phyloP scores from a whole-genome alignment of 2,888 invertebrate genomes.

The Litoditis marina region DNA sequence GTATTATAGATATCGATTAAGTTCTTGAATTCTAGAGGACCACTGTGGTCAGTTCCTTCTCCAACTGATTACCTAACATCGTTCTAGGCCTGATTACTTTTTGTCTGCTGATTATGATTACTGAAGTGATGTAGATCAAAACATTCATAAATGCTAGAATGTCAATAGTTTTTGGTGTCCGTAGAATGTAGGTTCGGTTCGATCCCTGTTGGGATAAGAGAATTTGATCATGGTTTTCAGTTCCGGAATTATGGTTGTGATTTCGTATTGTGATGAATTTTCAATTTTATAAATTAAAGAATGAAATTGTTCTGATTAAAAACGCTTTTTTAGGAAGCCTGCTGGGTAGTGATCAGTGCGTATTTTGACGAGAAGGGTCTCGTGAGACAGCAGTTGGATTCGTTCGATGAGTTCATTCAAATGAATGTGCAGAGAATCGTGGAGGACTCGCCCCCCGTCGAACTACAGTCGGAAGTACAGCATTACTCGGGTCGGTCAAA shows the following conservation, averaged over 20 bases:
- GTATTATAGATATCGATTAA: too few species aligned
- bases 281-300: neutral
- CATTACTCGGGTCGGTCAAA: slow-evolving; percentile 79
- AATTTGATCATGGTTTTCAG: too few species aligned
- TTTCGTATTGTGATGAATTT: neutral
- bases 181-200: neutral
- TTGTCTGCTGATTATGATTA: too few species aligned
- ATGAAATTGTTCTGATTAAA: too few species aligned
- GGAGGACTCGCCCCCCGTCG: slow-evolving; percentile 96
- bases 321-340: slow-evolving; percentile 71
- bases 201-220: too few species aligned
- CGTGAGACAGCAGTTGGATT: slow-evolving; percentile 96
- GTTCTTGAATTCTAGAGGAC: too few species aligned
- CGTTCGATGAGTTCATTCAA: slow-evolving; percentile 98
- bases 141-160: too few species aligned
- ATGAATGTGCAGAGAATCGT: slow-evolving; percentile 99
- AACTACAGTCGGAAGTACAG: slow-evolving; percentile 90
- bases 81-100: too few species aligned
- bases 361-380: slow-evolving; percentile 99
- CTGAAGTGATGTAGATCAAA: too few species aligned
- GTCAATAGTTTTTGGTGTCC: too few species aligned
- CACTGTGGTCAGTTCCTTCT: too few species aligned
- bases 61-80: too few species aligned
- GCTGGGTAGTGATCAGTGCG: slow-evolving; percentile 99
- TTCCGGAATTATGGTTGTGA: neutral